phyloP scores from a whole-genome alignment of 2,113 vertebrate species.

The Ondatra zibethicus region DNA sequence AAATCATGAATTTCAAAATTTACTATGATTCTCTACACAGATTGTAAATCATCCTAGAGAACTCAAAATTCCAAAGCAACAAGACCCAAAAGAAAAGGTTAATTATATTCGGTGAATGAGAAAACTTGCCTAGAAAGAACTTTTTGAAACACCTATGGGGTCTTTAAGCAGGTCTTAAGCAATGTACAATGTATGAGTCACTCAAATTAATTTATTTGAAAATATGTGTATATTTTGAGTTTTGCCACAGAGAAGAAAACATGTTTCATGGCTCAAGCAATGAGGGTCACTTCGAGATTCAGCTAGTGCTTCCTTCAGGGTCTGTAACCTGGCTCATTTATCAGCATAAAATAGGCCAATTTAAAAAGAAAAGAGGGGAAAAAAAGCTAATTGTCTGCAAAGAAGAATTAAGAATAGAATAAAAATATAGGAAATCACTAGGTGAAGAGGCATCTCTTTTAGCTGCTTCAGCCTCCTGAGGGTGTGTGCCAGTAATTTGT shows the following conservation, averaged over 20 bases:
- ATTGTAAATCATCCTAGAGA: neutral
- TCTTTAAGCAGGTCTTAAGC: neutral
- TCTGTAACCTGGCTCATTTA: constrained; percentile 65
- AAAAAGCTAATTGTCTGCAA: constrained; percentile 69
- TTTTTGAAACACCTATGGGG: neutral
- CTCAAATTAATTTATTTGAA: constrained; percentile 45
- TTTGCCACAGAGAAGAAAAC: constrained; percentile 50
- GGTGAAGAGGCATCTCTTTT: constrained; percentile 46
- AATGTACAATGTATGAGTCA: neutral
- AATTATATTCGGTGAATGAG: constrained; percentile 14
- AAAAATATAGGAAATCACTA: constrained; percentile 73
- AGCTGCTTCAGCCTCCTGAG: neutral
- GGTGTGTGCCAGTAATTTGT: constrained; percentile 47
- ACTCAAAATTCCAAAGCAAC: neutral
- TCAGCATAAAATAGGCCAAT: constrained; percentile 62
- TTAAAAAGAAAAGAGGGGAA: constrained; percentile 62
- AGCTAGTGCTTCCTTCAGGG: constrained; percentile 15
- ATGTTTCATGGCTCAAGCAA: neutral
- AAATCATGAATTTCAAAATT: neutral
- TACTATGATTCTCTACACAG: constrained; percentile 21
- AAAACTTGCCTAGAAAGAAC: neutral
- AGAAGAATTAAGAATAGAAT: constrained; percentile 71
- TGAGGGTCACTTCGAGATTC: constrained; percentile 33
- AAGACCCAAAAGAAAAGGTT: constrained; percentile 8
- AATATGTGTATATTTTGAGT: neutral